These are phyloP conservation scores for Falco punctatus DNA, from an alignment of 2,113 vertebrate species.

Conservation along the genomic window DNA sequence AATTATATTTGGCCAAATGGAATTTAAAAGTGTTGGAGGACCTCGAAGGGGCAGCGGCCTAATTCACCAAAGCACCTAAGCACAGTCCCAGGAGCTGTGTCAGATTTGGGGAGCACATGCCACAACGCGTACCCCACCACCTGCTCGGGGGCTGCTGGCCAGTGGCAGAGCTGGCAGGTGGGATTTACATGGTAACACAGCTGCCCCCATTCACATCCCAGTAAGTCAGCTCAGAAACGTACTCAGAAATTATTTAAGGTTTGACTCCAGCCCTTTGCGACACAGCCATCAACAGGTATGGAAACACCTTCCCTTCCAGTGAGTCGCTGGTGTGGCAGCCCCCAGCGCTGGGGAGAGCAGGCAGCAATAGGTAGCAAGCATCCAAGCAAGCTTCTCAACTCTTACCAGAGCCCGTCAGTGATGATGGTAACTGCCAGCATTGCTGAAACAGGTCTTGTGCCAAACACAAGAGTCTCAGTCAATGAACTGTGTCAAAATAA, in stretches of 20 bases:
- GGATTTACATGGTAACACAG: background rate
- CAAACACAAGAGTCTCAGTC: background rate
- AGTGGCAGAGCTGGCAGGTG: background rate
- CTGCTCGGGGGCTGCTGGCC: accelerated
- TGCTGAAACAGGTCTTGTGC: background rate
- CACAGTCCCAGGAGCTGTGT: background rate
- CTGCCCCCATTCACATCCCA: background rate
- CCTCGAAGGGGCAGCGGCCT: background rate
- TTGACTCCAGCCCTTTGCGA: background rate
- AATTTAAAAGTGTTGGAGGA: background rate
- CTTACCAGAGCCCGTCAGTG: background rate
- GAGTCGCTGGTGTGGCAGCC: background rate
- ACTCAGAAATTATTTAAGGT: background rate
- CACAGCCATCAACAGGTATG: background rate
- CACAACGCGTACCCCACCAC: accelerated
- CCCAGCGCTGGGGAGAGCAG: background rate
- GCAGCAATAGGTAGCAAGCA: background rate
- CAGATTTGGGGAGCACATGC: background rate
- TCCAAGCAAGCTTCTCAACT: background rate
- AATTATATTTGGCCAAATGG: background rate
- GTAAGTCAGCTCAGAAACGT: background rate
- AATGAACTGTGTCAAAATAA: background rate
- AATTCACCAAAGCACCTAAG: background rate
- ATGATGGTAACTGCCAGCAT: background rate
- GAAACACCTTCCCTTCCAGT: background rate